A percentile compares a stretch with the other conserved stretches of the same genome.
phyloP scores from a whole-genome alignment of 2,797 vertebrate species.

The Falco peregrinus region DNA sequence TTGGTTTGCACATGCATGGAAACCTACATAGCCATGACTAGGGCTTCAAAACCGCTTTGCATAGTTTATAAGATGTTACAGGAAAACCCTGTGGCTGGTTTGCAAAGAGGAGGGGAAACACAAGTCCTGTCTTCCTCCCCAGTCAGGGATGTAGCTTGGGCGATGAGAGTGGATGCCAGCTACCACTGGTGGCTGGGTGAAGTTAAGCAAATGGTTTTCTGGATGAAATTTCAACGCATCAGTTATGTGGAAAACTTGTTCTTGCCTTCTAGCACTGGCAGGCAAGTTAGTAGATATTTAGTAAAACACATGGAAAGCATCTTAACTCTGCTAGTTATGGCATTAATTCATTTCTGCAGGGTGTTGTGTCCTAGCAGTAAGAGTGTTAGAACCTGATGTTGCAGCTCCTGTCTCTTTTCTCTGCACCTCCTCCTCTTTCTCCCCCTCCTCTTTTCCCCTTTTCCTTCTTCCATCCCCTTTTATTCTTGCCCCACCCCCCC shows the following conservation, averaged over 20 bases:
- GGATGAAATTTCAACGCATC: not conserved
- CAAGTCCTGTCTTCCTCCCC: not conserved
- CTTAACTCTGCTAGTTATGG: not conserved
- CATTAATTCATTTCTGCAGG: not conserved
- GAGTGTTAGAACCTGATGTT: not conserved
- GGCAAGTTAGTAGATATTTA: not conserved
- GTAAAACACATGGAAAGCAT: not conserved
- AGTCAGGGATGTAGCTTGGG: not conserved
- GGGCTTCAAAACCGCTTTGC: not conserved
- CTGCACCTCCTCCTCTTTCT: not conserved
- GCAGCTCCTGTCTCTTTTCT: not conserved
- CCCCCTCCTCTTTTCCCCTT: too few species aligned
- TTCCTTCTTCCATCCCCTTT: too few species aligned
- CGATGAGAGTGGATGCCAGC: rapidly evolving
- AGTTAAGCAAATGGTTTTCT: not conserved
- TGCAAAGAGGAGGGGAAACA: not conserved
- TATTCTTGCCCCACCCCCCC: too few species aligned
- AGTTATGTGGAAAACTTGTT: not conserved
- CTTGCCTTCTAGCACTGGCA: not conserved
- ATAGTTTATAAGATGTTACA: rapidly evolving
- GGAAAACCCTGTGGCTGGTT: not conserved
- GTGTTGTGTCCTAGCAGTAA: not conserved
- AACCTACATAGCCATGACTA: rapidly evolving
- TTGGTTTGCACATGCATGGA: rapidly evolving
- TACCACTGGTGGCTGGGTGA: not conserved